These are phyloP conservation scores for Paraplagusia blochii DNA, from an alignment of 2,113 vertebrate genomes.

Conservation along the genomic window DNA sequence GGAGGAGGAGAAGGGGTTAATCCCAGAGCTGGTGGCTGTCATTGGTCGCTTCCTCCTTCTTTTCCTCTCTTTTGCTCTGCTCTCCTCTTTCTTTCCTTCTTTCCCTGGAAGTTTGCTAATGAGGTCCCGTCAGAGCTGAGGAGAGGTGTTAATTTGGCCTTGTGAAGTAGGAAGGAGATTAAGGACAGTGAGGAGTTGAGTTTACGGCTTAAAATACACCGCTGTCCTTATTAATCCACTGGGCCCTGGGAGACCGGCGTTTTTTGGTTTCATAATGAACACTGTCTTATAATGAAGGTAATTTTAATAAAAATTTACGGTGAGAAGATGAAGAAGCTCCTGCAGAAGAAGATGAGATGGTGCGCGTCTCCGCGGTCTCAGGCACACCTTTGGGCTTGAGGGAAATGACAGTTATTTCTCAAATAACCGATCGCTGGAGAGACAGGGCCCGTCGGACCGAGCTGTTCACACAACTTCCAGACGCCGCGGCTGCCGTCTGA, in stretches of 20 bases:
- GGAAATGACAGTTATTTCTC: constrained; percentile 68
- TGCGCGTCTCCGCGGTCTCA: constrained; percentile 56
- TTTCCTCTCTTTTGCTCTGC: constrained; percentile 65
- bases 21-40: constrained; percentile 78
- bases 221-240: constrained; percentile 84
- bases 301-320: constrained; percentile 79
- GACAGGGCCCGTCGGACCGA: constrained; percentile 30
- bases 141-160: constrained; percentile 85
- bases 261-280: constrained; percentile 82
- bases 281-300: constrained; percentile 81
- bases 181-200: constrained; percentile 83
- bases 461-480: constrained; percentile 42
- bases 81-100: constrained; percentile 74
- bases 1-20: constrained; percentile 78
- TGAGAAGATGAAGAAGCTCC: not conserved
- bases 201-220: constrained; percentile 86
- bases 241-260: constrained; percentile 76
- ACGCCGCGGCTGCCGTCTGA: constrained; percentile 29
- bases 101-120: constrained; percentile 82
- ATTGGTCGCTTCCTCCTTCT: constrained; percentile 77
- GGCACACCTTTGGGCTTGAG: constrained; percentile 64
- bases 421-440: constrained; percentile 61
- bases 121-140: constrained; percentile 83
- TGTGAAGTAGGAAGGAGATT: constrained; percentile 84
- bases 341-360: constrained; percentile 51